These are phyloP conservation scores for Bothrops jararaca DNA, from an alignment of 2,113 vertebrate genomes.

Conservation along the genomic window DNA sequence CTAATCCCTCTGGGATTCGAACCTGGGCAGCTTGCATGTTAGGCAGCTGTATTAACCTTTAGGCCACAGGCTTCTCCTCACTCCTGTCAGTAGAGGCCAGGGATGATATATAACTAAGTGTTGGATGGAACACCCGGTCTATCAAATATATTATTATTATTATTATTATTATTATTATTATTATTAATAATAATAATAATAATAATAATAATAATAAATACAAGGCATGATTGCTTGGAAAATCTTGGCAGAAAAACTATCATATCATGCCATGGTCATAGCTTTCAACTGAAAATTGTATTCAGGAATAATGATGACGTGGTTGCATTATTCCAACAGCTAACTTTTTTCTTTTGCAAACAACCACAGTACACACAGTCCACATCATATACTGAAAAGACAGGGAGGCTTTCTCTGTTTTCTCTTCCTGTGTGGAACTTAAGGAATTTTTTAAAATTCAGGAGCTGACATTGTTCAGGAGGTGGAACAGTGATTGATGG, in stretches of 20 bases:
- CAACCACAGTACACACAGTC: not conserved
- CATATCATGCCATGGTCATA: not conserved
- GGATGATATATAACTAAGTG: no score
- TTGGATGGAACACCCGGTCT: no score
- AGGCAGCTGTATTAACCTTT: no score
- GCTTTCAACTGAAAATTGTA: not conserved
- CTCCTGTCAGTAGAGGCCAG: no score
- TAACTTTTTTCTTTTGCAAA: not conserved
- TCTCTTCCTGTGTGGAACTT: not conserved
- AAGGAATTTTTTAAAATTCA: not conserved
- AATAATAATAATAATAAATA: not conserved
- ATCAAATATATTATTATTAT: no score
- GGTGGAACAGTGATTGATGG: not conserved
- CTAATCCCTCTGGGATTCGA: no score
- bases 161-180: no score
- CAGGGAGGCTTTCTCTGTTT: not conserved
- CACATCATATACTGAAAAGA: not conserved
- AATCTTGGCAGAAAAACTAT: not conserved
- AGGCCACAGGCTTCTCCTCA: no score
- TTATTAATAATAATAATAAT: no score
- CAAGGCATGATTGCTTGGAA: not conserved
- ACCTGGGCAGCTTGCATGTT: no score
- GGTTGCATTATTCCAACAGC: not conserved
- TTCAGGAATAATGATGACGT: not conserved
- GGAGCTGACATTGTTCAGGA: not conserved